Evolutionary conservation across 2,113 vertebrate species (phyloP).

Genomic region (Ramphastos sulfuratus): DNA sequence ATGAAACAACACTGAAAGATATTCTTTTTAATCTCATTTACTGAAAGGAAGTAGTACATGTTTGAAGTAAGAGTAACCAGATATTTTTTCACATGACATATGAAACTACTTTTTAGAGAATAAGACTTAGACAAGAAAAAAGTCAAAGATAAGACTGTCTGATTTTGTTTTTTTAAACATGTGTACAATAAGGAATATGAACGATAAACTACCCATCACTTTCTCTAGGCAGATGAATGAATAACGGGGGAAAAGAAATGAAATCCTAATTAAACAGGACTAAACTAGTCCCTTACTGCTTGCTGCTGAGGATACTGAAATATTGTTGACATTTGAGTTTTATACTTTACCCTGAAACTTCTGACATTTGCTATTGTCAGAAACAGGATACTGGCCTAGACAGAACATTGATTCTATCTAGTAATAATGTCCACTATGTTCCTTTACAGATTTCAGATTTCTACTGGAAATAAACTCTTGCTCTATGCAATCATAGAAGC

Average conservation of each 20-base stretch:
- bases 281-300: neutral
- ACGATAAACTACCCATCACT: neutral
- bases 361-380: neutral
- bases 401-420: neutral
- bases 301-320: neutral
- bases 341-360: neutral
- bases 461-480: constrained; percentile 9
- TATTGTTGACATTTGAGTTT: neutral
- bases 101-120: neutral
- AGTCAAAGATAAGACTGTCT: neutral
- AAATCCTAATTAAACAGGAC: neutral
- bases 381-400: neutral
- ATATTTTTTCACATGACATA: neutral
- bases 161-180: neutral
- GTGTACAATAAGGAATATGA: neutral
- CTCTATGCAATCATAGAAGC: neutral
- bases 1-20: neutral
- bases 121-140: neutral
- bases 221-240: neutral
- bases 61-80: neutral
- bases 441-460: constrained; percentile 11
- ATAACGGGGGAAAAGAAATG: neutral
- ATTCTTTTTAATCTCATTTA: neutral
- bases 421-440: neutral
- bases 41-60: neutral